Conservation (phyloP, 2,113 vertebrate genomes). For the Caranx ignobilis region DNA sequence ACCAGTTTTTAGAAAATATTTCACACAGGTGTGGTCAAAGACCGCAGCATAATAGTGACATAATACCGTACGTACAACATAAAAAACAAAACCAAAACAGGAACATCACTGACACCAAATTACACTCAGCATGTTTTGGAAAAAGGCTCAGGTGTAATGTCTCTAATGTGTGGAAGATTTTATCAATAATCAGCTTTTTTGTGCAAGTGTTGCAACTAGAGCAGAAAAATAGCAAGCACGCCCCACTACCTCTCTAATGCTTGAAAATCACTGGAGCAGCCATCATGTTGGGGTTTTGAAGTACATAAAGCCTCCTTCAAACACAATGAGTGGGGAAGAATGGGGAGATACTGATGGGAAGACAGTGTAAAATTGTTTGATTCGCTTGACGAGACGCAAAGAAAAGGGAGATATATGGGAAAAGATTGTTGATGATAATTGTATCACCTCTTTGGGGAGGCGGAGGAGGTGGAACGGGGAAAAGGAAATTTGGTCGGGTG, state of each 20-base stretch:
- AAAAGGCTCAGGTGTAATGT: background rate
- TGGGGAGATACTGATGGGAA: conserved; percentile 57
- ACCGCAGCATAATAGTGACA: background rate
- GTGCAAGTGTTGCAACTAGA: conserved; percentile 9
- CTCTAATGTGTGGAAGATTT: conserved; percentile 4
- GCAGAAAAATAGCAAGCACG: conserved; percentile 11
- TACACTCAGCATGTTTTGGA: background rate
- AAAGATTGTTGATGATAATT: conserved; percentile 68
- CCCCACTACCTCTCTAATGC: conserved; percentile 49
- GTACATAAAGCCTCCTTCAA: conserved; percentile 54
- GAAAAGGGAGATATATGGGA: conserved; percentile 66
- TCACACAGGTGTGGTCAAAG: background rate
- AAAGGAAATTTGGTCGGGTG: background rate
- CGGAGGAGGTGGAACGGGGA: conserved; percentile 20
- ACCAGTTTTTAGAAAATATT: background rate
- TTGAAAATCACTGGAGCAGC: conserved; percentile 56
- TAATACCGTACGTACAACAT: background rate
- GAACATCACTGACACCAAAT: background rate
- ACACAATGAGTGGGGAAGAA: conserved; percentile 64
- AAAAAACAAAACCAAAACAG: background rate
- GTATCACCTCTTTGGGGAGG: conserved; percentile 22
- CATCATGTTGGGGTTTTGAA: conserved; percentile 53
- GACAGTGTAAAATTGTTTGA: conserved; percentile 73
- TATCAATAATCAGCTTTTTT: conserved; percentile 48
- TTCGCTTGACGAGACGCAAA: conserved; percentile 65